phyloP scores from a whole-genome alignment of 92 coral and sea anemone genomes.

The Zoanthus solanderi region DNA sequence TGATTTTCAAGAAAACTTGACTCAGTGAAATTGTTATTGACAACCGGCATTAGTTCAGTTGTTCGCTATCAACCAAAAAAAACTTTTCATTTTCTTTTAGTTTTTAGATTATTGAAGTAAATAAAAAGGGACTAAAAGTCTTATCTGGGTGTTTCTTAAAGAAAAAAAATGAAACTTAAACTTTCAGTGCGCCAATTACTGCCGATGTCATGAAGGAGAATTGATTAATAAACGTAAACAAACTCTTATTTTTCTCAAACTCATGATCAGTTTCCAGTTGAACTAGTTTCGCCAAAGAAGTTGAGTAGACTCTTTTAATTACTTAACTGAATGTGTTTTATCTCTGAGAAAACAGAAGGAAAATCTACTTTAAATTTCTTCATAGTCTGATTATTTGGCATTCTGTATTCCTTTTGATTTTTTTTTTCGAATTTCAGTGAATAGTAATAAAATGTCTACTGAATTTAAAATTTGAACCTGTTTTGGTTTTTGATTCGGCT shows the following conservation, averaged over 20 bases:
- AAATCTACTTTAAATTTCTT: not conserved
- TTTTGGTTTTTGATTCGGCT: not conserved
- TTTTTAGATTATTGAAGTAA: not conserved
- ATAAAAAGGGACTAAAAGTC: not conserved
- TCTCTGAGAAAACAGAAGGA: not conserved
- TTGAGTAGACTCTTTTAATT: not conserved
- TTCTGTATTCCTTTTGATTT: constrained; percentile 6
- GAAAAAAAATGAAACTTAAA: not conserved
- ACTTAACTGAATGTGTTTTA: not conserved
- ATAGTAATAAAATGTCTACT: constrained; percentile 33
- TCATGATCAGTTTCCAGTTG: not conserved
- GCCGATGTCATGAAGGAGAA: not conserved
- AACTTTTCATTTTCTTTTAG: not conserved
- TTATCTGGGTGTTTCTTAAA: not conserved
- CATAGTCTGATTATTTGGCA: not conserved
- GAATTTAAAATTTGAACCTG: constrained; percentile 11
- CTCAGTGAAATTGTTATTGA: not conserved
- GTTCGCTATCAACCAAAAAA: not conserved
- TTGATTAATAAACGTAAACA: constrained; percentile 28
- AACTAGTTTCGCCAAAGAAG: constrained; percentile 8
- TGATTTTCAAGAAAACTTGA: constrained; percentile 17
- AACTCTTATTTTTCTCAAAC: not conserved
- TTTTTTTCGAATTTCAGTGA: constrained; percentile 9
- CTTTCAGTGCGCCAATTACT: constrained; percentile 11
- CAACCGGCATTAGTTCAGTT: not conserved